Conservation (phyloP, 2,113 vertebrate species). For the Hirundichthys speculiger region DNA sequence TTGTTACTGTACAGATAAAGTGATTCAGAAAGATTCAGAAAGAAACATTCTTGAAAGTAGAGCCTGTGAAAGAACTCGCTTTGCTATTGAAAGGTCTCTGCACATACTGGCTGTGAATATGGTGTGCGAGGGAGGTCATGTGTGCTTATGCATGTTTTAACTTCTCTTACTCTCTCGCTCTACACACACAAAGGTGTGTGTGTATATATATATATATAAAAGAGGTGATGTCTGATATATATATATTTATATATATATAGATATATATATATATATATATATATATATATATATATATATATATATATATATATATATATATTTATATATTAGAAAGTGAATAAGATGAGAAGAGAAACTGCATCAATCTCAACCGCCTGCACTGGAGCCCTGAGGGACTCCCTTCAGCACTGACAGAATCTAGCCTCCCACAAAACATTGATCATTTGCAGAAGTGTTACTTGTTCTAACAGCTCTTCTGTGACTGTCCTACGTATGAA, state of each 20-base stretch:
- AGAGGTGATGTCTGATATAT: no score
- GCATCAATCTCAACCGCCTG: constrained; percentile 55
- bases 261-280: no score
- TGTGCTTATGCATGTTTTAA: constrained; percentile 19
- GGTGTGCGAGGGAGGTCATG: constrained; percentile 1
- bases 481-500: constrained; percentile 38
- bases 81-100: constrained; percentile 24
- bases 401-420: constrained; percentile 47
- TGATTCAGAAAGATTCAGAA: constrained; percentile 12
- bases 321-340: no score
- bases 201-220: no score
- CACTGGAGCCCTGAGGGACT: constrained; percentile 52
- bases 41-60: constrained; percentile 19
- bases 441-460: constrained; percentile 50
- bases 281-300: no score
- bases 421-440: constrained; percentile 56
- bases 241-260: no score
- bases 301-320: no score
- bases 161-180: no score
- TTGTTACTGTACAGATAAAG: constrained; percentile 19
- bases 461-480: constrained; percentile 27
- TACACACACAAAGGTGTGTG: no score
- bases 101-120: constrained; percentile 38
- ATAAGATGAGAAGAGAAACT: constrained; percentile 43
- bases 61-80: constrained; percentile 9